Base-by-base conservation (phyloP, 1,140 invertebrate species). In the Cydia fagiglandana region DNA sequence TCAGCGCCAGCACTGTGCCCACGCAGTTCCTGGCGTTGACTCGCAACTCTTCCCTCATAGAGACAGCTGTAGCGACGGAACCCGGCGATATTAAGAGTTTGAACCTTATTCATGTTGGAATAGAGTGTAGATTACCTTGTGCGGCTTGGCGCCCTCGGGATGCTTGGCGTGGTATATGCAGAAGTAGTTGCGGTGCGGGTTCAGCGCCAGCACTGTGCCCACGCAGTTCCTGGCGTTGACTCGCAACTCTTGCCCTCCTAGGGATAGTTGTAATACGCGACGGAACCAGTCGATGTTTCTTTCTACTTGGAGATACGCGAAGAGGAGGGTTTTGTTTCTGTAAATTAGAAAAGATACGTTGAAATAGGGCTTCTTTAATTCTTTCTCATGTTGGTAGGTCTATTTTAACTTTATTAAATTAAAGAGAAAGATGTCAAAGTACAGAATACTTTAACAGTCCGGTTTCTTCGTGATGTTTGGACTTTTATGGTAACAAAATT, bases 131-230 rank as follows among this genome's bases (percentile, higher is more conserved):
- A 45, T 68, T 85, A 95, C 94, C 91, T 95, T 96, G 6, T 94
- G 93, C 64, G 94, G 94, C 81, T 93, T 92, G 66, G 87, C 85
- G 64, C 91, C 88, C 86, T 94, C 93, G 1, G 93, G 94, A 80
- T 98, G 97, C 89, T 98, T 99, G 47, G 98, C 98, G 93, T 99
- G 98, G 93, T 99, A 99, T 94, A 99, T 98, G 88, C 98, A 99
- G 93, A 99, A 99, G 93, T 99, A 99, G 93, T 98, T 98, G 70
- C 98, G 94, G 91, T 98, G 97, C 4, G 98, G 98, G 93, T 99
- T 99, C 47, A 99, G 93, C 1, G 98, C 97, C 24, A 99, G 92
- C 41, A 99, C 98, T 24, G 99, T 99, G 6, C 99, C 99, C 45
- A 99, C 96, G 92, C 98, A 99, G 94, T 99, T 99, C 83, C 97